A percentile compares a stretch with the other conserved stretches of the same genome.
Conservation (phyloP, 2,797 vertebrate species). For the Ispidina lecontei region DNA sequence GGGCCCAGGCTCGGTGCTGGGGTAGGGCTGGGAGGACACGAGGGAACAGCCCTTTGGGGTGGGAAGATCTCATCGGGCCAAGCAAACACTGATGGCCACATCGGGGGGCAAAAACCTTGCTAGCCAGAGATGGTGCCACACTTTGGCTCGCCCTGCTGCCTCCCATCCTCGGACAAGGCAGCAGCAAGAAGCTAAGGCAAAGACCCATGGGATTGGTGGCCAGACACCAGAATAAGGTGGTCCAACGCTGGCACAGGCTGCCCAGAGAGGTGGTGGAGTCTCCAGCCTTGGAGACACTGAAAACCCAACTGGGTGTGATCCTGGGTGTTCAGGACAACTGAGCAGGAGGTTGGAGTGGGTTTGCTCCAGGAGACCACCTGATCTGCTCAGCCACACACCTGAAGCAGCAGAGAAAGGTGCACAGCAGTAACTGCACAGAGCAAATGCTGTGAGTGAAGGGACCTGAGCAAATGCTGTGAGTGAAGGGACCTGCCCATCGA, state of each 20-base stretch:
- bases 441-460: rapidly evolving
- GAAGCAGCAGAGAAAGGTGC: not conserved
- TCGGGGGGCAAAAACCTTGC: rapidly evolving
- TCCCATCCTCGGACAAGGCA: not conserved
- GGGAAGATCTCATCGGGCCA: not conserved
- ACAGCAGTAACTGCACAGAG: not conserved
- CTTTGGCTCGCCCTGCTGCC: not conserved
- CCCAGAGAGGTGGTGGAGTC: not conserved
- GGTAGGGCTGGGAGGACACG: not conserved
- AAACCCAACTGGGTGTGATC: not conserved
- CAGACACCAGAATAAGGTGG: not conserved
- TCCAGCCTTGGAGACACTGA: not conserved
- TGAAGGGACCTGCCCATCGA: not conserved
- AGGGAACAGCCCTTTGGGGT: not conserved
- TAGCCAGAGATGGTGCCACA: rapidly evolving
- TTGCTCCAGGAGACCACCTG: not conserved
- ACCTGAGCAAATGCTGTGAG: not conserved
- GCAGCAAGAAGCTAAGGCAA: not conserved
- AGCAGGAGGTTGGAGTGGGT: not conserved
- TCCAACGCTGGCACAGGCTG: not conserved
- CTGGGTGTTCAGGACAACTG: not conserved
- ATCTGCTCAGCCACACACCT: not conserved
- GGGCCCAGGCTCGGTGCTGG: rapidly evolving
- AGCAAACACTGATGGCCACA: rapidly evolving
- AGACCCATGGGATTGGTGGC: rapidly evolving